Evolutionary conservation across 2,113 vertebrate species (phyloP).

Genomic region (Lagopus leucura): DNA sequence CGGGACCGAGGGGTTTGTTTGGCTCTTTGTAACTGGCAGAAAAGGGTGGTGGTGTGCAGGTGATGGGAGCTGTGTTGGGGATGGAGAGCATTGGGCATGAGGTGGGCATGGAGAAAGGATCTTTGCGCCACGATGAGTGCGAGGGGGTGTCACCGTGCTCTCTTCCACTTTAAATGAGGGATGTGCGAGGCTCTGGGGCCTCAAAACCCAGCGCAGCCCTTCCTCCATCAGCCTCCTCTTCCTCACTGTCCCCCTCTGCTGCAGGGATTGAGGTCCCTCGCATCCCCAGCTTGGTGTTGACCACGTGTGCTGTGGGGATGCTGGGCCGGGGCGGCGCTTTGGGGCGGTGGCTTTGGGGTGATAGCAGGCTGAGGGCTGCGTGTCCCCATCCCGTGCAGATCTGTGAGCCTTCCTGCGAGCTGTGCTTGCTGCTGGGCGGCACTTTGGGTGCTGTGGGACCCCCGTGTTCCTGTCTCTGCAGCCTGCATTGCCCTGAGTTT

Average conservation of each 20-base stretch:
- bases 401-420: not conserved
- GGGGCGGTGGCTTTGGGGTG: not conserved
- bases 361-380: not conserved
- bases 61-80: too few relatives aligned
- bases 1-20: too few relatives aligned
- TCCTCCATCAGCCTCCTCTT: accelerated
- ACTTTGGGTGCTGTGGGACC: not conserved
- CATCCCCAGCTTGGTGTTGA: too few relatives aligned
- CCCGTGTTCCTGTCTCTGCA: not conserved
- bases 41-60: too few relatives aligned
- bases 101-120: too few relatives aligned
- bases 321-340: not conserved
- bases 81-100: too few relatives aligned
- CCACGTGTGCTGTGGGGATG: not conserved
- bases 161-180: not conserved
- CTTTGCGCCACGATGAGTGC: too few relatives aligned
- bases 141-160: not conserved
- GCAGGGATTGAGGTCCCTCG: not conserved
- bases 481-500: not conserved
- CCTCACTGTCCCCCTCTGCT: accelerated
- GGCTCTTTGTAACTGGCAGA: too few relatives aligned
- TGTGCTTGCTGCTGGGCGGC: too few relatives aligned
- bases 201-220: not conserved
- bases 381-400: not conserved
- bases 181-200: not conserved